A percentile compares a stretch with the other conserved stretches of the same genome.
Conservation (phyloP, 1,140 invertebrate species). For the Lasioglossum baleicum region DNA sequence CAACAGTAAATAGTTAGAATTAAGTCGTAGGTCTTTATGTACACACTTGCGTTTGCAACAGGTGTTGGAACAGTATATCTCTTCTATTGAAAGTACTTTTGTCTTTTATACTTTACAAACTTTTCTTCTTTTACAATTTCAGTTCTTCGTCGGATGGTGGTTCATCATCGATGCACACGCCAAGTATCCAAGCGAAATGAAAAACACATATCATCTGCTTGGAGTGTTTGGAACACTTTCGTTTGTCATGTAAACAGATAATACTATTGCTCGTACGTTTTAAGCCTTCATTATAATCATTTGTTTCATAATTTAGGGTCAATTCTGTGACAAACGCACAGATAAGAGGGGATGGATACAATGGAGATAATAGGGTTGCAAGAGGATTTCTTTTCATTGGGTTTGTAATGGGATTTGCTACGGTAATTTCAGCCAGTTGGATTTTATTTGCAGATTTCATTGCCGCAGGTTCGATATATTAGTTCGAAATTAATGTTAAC, state of each 20-base stretch:
- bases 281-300: neutral
- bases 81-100: too few species aligned
- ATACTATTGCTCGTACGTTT: neutral
- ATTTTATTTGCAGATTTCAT: conserved; percentile 93
- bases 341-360: conserved; percentile 92
- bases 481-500: neutral
- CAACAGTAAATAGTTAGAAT: neutral
- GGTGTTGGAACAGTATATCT: too few species aligned
- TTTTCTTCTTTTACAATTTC: conserved; percentile 63
- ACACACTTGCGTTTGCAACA: too few species aligned
- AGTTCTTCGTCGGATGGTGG: conserved; percentile 99
- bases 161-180: conserved; percentile 96
- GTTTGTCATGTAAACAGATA: conserved; percentile 91
- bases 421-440: conserved; percentile 97
- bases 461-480: conserved; percentile 73
- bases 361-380: conserved; percentile 92
- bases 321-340: conserved; percentile 98
- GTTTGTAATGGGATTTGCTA: conserved; percentile 97
- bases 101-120: neutral
- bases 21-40: too few species aligned
- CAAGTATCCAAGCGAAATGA: conserved; percentile 87
- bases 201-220: conserved; percentile 93
- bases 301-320: conserved; percentile 82
- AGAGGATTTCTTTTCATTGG: conserved; percentile 97
- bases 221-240: conserved; percentile 96